phyloP scores from a whole-genome alignment of 1,140 invertebrate genomes.

The Heliothis subflexa region DNA sequence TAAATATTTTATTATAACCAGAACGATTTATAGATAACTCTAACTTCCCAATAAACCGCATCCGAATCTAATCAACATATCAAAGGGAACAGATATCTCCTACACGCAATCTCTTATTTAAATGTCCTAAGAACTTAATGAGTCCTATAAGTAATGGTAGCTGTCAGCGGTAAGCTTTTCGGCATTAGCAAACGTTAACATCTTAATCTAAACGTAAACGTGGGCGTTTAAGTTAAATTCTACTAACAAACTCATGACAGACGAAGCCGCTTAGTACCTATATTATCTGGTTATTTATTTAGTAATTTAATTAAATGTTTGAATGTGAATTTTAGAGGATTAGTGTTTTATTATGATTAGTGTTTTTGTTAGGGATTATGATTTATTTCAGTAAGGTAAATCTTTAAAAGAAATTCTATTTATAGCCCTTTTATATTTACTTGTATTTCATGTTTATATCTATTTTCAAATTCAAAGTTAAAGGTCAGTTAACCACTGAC shows the following conservation, averaged over 20 bases:
- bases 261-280: not conserved
- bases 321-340: not conserved
- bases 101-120: conserved; percentile 2
- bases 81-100: not conserved
- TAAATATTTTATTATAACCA: not conserved
- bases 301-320: conserved; percentile 9
- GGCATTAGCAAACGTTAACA: conserved; percentile 31
- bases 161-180: conserved; percentile 38
- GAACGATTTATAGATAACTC: not conserved
- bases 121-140: conserved; percentile 18
- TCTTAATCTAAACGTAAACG: conserved; percentile 39
- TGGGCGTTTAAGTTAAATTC: conserved; percentile 25
- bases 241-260: conserved; percentile 2
- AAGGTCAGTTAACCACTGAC: not conserved
- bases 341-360: too few species aligned
- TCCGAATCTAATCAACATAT: not conserved
- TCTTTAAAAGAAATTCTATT: too few species aligned
- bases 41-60: not conserved
- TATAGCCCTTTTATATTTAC: too few species aligned
- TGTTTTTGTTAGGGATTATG: too few species aligned
- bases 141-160: conserved; percentile 33
- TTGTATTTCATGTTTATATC: too few species aligned
- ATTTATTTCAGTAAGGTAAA: too few species aligned
- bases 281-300: not conserved
- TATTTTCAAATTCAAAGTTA: too few species aligned